These are phyloP conservation scores for Epirrhoe tristata DNA, from an alignment of 2,888 invertebrate genomes.

Conservation along the genomic window DNA sequence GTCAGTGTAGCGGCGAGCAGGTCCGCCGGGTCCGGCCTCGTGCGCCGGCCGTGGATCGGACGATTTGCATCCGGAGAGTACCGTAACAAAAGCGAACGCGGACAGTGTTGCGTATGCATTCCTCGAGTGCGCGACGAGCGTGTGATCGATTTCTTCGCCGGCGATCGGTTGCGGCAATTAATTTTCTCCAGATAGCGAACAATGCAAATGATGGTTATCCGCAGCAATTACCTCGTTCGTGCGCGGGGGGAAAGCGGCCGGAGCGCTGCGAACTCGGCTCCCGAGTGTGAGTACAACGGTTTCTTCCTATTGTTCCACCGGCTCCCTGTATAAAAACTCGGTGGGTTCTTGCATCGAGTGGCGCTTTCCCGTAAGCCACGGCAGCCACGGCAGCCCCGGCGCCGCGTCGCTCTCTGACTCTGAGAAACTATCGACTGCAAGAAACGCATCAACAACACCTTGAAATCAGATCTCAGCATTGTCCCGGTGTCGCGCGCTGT, in stretches of 20 bases:
- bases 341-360: constrained; percentile 54
- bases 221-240: constrained; percentile 69
- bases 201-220: constrained; percentile 82
- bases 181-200: constrained; percentile 79
- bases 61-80: constrained; percentile 45
- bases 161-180: constrained; percentile 71
- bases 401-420: constrained; percentile 39
- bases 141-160: constrained; percentile 64
- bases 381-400: constrained; percentile 45
- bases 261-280: constrained; percentile 64
- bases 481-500: constrained; percentile 40
- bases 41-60: constrained; percentile 32
- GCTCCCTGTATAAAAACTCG: constrained; percentile 61
- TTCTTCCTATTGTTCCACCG: constrained; percentile 79
- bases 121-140: constrained; percentile 49
- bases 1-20: constrained; percentile 43
- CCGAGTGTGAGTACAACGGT: constrained; percentile 72
- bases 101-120: constrained; percentile 47
- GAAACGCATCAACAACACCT: constrained; percentile 55
- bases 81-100: constrained; percentile 47
- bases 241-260: constrained; percentile 76
- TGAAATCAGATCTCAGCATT: constrained; percentile 60
- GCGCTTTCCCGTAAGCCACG: constrained; percentile 68
- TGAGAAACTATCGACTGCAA: constrained; percentile 57
- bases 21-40: constrained; percentile 34